A percentile compares a stretch with the other conserved stretches of the same genome.
These are phyloP conservation scores for Acromyrmex heyeri DNA, from an alignment of 1,140 invertebrate genomes.

Conservation along the genomic window DNA sequence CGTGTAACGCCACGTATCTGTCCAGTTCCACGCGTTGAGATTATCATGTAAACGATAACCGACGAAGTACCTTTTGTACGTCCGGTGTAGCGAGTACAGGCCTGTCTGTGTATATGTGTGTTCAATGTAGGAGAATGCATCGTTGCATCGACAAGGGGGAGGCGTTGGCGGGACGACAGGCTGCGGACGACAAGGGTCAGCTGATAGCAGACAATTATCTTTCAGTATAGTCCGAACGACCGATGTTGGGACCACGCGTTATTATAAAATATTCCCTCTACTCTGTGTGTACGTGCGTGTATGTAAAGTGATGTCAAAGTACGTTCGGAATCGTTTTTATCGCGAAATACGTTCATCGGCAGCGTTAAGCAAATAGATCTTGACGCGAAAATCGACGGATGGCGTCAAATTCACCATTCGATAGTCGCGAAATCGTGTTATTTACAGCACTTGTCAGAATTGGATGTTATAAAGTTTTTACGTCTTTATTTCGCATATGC, in stretches of 20 bases:
- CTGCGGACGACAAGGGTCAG: slow-evolving; percentile 74
- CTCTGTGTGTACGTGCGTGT: not conserved
- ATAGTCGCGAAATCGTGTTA: not conserved
- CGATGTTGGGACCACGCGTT: slow-evolving; percentile 64
- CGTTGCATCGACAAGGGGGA: slow-evolving; percentile 61
- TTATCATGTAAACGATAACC: slow-evolving; percentile 64
- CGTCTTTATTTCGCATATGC: not conserved
- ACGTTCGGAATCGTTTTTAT: slow-evolving; percentile 23
- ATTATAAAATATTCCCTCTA: slow-evolving; percentile 67
- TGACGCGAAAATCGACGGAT: slow-evolving; percentile 17
- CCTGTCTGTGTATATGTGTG: not conserved
- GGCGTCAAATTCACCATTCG: not conserved
- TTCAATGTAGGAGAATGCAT: slow-evolving; percentile 55
- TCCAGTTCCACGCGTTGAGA: slow-evolving; percentile 70
- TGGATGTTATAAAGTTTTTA: not conserved
- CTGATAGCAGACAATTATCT: slow-evolving; percentile 79
- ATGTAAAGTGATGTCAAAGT: not conserved
- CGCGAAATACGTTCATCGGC: not conserved
- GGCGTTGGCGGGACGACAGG: slow-evolving; percentile 40
- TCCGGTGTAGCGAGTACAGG: slow-evolving; percentile 33
- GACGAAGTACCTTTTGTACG: slow-evolving; percentile 74
- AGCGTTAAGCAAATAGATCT: slow-evolving; percentile 6
- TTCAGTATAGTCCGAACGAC: slow-evolving; percentile 73
- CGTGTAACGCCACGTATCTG: slow-evolving; percentile 69
- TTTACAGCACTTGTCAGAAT: slow-evolving; percentile 14